Evolutionary conservation across 2,888 invertebrate genomes (phyloP).

Genomic region (Mesoligia furuncula): DNA sequence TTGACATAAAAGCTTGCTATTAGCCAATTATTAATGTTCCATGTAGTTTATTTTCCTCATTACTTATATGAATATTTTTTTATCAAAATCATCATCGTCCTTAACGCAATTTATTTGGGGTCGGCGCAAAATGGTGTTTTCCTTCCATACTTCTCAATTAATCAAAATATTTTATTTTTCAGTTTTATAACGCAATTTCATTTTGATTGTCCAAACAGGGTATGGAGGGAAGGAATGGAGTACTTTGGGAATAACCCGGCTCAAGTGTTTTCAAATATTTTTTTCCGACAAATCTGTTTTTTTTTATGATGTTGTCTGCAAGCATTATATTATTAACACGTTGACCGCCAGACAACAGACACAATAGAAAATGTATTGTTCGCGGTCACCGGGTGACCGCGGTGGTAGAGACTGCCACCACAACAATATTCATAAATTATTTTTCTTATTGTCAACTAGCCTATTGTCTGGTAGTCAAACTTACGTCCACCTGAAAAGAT

Average conservation of each 20-base stretch:
- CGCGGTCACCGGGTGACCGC: too few species aligned
- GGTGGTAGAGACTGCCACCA: too few species aligned
- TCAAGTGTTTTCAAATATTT: background rate
- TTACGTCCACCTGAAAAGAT: background rate
- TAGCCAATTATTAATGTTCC: background rate
- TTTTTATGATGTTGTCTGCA: background rate
- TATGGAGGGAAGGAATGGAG: too few species aligned
- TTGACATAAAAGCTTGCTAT: background rate
- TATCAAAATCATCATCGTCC: background rate
- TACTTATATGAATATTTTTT: background rate
- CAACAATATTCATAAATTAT: background rate
- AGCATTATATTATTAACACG: background rate
- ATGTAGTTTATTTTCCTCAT: background rate
- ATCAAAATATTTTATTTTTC: background rate
- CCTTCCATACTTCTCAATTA: background rate
- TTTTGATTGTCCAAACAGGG: background rate
- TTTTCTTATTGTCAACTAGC: background rate
- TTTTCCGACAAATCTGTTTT: background rate
- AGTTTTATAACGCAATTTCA: background rate
- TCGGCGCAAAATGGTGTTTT: background rate
- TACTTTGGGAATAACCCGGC: too few species aligned
- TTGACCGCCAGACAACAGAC: too few species aligned
- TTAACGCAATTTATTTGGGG: background rate
- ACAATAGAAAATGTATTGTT: too few species aligned
- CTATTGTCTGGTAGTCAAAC: background rate